phyloP scores from a whole-genome alignment of 2,113 vertebrate species.

The Poecilia latipinna region DNA sequence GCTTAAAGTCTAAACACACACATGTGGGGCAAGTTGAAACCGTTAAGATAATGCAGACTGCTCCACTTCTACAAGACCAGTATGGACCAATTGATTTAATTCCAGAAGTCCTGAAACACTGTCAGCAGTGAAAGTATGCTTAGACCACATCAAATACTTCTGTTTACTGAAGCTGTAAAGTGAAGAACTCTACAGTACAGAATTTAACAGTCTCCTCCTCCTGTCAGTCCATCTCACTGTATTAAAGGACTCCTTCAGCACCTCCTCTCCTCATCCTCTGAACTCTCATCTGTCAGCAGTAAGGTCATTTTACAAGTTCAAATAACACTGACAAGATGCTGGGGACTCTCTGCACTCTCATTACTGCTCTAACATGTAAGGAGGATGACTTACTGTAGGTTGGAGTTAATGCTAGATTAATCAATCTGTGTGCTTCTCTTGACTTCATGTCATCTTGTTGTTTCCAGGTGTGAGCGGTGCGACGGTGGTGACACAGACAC shows the following conservation, averaged over 20 bases:
- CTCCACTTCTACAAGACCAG: too few species aligned
- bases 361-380: constrained; percentile 60
- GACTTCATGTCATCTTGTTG: constrained; percentile 31
- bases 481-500: constrained; percentile 45
- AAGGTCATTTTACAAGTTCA: constrained; percentile 12
- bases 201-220: constrained; percentile 30
- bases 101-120: too few species aligned
- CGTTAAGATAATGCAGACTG: too few species aligned
- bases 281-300: constrained; percentile 8
- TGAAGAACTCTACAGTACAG: too few species aligned
- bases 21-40: too few species aligned
- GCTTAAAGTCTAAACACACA: too few species aligned
- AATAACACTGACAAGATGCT: constrained; percentile 57
- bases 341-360: constrained; percentile 47
- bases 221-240: constrained; percentile 3
- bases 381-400: constrained; percentile 35
- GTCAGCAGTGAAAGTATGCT: too few species aligned
- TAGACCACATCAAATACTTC: too few species aligned
- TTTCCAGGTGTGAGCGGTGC: constrained; percentile 56
- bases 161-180: too few species aligned
- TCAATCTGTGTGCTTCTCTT: constrained; percentile 26
- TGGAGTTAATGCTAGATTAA: constrained; percentile 29
- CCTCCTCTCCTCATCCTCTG: constrained; percentile 50
- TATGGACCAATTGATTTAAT: too few species aligned
- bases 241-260: constrained; percentile 25